Evolutionary conservation across 37 sponge, comb jelly and placozoan species (phyloP).

Genomic region (Mnemiopsis leidyi): DNA sequence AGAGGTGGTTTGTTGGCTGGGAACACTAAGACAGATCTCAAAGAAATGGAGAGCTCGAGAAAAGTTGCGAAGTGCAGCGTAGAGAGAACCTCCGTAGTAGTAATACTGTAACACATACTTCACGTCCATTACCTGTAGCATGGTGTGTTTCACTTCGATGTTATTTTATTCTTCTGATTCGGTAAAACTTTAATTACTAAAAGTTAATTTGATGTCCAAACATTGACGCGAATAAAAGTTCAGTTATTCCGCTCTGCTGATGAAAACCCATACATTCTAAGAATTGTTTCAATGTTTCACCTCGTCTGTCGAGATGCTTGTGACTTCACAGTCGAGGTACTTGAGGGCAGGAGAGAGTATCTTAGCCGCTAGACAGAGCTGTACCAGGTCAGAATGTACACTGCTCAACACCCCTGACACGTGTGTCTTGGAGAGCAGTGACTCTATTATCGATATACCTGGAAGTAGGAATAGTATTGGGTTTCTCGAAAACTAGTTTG

Average conservation of each 20-base stretch:
- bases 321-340: slow-evolving; percentile 9
- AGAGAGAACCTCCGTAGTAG: slow-evolving; percentile 64
- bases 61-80: slow-evolving; percentile 43
- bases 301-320: not conserved
- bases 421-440: not conserved
- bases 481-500: too few relatives aligned
- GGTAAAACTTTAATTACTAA: too few relatives aligned
- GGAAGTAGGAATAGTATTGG: not conserved
- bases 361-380: slow-evolving; percentile 54
- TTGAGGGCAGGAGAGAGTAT: slow-evolving; percentile 25
- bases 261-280: too few relatives aligned
- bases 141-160: not conserved
- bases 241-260: too few relatives aligned
- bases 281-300: not conserved
- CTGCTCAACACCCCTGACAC: not conserved
- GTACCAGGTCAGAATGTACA: slow-evolving; percentile 26
- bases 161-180: too few relatives aligned
- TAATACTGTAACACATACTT: slow-evolving; percentile 24
- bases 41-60: slow-evolving; percentile 50
- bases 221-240: too few relatives aligned
- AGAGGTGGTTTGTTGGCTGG: slow-evolving; percentile 19
- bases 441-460: slow-evolving; percentile 31
- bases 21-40: slow-evolving; percentile 59
- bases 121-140: slow-evolving; percentile 24
- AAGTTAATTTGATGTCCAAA: not conserved